Percentiles rank a stretch among this genome's conserved stretches.
phyloP scores from a whole-genome alignment of 2,888 invertebrate species.

The Apodemia duryi region DNA sequence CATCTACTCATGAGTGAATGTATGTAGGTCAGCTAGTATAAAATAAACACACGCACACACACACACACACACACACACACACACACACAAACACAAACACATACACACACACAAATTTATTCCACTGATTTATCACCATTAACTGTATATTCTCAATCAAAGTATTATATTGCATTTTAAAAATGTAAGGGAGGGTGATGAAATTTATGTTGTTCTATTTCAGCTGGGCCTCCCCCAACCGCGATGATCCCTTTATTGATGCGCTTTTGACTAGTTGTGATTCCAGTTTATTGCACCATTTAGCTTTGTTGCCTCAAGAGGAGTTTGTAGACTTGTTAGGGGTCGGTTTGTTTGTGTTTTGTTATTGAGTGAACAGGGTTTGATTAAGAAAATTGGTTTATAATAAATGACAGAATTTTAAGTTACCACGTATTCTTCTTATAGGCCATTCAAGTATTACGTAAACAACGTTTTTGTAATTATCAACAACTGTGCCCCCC shows the following conservation, averaged over 20 bases:
- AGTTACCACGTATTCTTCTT: no score
- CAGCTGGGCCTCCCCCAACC: constrained; percentile 43
- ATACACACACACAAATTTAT: background rate
- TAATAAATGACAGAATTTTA: no score
- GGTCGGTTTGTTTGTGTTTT: constrained; percentile 34
- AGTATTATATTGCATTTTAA: constrained; percentile 36
- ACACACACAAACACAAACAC: no score
- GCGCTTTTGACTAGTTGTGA: constrained; percentile 73
- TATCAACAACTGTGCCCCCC: no score
- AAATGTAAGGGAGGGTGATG: constrained; percentile 40
- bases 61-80: no score
- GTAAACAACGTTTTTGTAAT: no score
- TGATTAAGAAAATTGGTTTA: background rate
- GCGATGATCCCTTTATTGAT: constrained; percentile 55
- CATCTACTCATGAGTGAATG: no score
- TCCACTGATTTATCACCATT: background rate
- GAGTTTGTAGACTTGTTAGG: constrained; percentile 43
- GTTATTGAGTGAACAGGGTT: background rate
- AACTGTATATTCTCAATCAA: constrained; percentile 5
- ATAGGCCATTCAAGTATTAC: no score
- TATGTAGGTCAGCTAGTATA: no score
- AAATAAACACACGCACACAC: no score
- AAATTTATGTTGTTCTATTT: constrained; percentile 57
- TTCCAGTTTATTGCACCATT: constrained; percentile 69
- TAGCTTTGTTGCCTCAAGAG: constrained; percentile 51